phyloP scores from a whole-genome alignment of 1,140 invertebrate genomes.

The Drosophila pandora region DNA sequence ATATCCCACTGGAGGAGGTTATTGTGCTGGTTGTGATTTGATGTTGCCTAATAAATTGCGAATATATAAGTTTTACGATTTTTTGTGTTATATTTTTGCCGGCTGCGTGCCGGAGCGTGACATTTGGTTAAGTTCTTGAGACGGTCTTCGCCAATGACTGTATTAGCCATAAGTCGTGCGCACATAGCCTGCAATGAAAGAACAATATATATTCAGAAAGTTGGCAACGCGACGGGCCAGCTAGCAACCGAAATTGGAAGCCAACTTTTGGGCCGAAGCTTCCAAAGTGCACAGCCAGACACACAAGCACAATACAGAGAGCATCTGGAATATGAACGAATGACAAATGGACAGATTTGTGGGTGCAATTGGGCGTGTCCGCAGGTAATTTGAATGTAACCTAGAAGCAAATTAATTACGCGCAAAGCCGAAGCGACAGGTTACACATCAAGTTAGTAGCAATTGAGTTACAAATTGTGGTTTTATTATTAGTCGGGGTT shows the following conservation, averaged over 20 bases:
- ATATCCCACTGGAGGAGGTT: conserved; percentile 9
- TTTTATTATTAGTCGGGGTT: conserved; percentile 28
- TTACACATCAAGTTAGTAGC: conserved; percentile 46
- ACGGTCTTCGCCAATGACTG: conserved; percentile 6
- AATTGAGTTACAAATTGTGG: conserved; percentile 15
- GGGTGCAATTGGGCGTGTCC: conserved; percentile 72
- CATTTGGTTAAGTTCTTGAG: conserved; percentile 39
- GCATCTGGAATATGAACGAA: conserved; percentile 40
- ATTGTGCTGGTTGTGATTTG: conserved; percentile 4
- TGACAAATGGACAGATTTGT: conserved; percentile 54
- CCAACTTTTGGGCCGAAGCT: conserved; percentile 46
- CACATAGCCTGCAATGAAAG: conserved; percentile 46
- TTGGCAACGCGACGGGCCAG: conserved; percentile 44
- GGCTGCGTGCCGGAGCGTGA: conserved; percentile 46
- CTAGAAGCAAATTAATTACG: conserved; percentile 49
- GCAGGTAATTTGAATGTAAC: conserved; percentile 39
- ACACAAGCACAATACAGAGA: conserved; percentile 23
- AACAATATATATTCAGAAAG: conserved; percentile 15
- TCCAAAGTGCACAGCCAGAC: no score
- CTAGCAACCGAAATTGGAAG: conserved; percentile 3
- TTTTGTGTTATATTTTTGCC: conserved; percentile 13
- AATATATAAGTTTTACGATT: conserved; percentile 48
- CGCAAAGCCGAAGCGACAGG: conserved; percentile 37
- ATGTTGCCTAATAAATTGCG: conserved; percentile 47
- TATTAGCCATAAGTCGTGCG: conserved; percentile 60